These are phyloP conservation scores for Thamnophis elegans DNA, from an alignment of 2,797 vertebrate genomes.

Conservation along the genomic window DNA sequence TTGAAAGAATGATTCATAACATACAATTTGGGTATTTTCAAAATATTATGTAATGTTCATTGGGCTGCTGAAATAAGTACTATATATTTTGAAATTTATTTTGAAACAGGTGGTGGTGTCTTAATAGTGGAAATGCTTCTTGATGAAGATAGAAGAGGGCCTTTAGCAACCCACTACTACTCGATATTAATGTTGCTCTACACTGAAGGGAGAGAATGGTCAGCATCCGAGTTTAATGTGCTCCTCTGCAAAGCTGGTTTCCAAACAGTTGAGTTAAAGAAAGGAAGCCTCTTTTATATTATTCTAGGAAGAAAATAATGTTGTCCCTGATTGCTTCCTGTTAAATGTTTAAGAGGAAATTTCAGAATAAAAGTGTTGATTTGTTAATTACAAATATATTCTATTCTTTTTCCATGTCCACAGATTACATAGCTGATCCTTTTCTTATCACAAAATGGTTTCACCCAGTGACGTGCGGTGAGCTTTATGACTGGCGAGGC, in stretches of 20 bases:
- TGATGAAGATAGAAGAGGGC: constrained; percentile 73
- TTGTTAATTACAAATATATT: background rate
- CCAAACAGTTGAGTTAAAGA: constrained; percentile 65
- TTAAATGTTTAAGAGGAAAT: background rate
- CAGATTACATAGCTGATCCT: background rate
- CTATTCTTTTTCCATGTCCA: background rate
- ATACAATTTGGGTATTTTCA: background rate
- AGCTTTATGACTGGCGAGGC: too few relatives aligned
- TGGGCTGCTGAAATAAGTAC: background rate
- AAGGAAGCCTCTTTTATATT: constrained; percentile 78
- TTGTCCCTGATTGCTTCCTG: too few relatives aligned
- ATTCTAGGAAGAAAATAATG: constrained; percentile 77
- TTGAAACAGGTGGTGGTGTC: constrained; percentile 64
- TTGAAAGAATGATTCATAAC: background rate
- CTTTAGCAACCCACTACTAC: constrained; percentile 78
- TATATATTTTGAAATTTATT: constrained; percentile 3
- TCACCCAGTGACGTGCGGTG: too few relatives aligned
- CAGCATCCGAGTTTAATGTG: constrained; percentile 69
- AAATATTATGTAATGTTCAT: background rate
- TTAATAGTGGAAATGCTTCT: constrained; percentile 67
- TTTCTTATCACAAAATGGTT: background rate
- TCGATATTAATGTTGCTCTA: constrained; percentile 85
- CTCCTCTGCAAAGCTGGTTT: constrained; percentile 79
- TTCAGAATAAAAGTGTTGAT: background rate
- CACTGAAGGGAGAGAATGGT: constrained; percentile 82